Percentiles rank a stretch among this genome's conserved stretches.
Evolutionary conservation across 2,797 vertebrate genomes (phyloP).

Genomic region (Lepilemur ruficaudatus): DNA sequence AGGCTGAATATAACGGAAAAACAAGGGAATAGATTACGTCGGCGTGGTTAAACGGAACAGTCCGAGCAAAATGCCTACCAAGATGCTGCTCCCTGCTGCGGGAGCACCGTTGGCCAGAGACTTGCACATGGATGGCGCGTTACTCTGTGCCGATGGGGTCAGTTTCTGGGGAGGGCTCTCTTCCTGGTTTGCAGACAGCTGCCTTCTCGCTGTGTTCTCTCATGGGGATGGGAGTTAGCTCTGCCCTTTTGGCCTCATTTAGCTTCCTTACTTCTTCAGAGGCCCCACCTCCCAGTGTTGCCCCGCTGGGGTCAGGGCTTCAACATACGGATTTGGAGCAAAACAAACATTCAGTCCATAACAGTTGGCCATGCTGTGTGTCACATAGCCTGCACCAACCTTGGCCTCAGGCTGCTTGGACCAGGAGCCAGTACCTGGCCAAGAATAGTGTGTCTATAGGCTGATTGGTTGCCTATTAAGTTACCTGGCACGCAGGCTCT

Average conservation of each 20-base stretch:
- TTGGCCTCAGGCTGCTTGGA: neutral
- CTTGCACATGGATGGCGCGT: neutral
- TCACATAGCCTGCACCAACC: neutral
- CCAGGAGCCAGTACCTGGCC: neutral
- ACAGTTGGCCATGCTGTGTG: neutral
- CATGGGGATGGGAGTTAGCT: neutral
- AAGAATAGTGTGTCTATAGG: neutral
- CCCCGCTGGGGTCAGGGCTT: neutral
- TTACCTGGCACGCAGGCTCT: neutral
- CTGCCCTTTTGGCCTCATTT: neutral
- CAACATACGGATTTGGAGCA: neutral
- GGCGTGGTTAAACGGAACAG: neutral
- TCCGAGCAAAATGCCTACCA: neutral
- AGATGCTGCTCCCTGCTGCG: neutral
- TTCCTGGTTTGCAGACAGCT: neutral
- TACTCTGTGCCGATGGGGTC: neutral
- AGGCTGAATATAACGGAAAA: neutral
- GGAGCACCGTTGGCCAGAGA: neutral
- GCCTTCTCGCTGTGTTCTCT: neutral
- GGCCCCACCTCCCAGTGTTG: neutral
- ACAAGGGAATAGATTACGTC: neutral
- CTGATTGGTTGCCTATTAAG: neutral
- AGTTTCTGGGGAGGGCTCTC: neutral
- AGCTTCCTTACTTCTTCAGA: neutral
- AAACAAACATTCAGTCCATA: neutral